Conservation (phyloP, 2,888 invertebrate species). For the Agrochola litura region DNA sequence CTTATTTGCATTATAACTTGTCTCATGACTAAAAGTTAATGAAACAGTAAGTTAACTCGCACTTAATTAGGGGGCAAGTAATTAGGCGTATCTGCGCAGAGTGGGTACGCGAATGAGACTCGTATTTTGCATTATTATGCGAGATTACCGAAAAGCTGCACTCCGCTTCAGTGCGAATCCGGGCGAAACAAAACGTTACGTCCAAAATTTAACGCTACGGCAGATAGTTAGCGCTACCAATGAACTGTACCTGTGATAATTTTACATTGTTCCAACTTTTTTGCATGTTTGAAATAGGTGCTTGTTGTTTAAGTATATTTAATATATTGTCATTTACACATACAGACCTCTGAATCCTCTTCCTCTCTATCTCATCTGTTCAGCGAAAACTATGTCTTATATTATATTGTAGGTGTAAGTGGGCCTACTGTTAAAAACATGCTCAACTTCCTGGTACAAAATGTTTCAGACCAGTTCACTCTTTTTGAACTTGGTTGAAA, state of each 20-base stretch:
- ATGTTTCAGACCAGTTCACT: background rate
- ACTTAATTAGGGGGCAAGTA: slow-evolving; percentile 59
- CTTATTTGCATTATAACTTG: slow-evolving; percentile 42
- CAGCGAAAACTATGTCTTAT: no score
- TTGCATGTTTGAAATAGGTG: background rate
- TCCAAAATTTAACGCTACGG: slow-evolving; percentile 25
- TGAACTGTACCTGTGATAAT: slow-evolving; percentile 9
- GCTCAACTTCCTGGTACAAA: background rate
- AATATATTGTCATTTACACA: background rate
- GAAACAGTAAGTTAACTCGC: slow-evolving; percentile 51
- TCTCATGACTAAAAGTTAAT: slow-evolving; percentile 42
- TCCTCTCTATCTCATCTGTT: background rate
- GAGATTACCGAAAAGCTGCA: slow-evolving; percentile 63
- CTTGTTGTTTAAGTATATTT: background rate
- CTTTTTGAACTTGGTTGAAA: slow-evolving; percentile 3
- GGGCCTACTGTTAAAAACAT: background rate
- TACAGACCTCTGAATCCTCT: background rate
- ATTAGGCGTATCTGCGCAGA: slow-evolving; percentile 56
- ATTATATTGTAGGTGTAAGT: background rate
- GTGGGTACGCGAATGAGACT: slow-evolving; percentile 47
- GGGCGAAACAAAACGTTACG: slow-evolving; percentile 25
- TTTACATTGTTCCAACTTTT: background rate
- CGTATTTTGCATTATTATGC: slow-evolving; percentile 59
- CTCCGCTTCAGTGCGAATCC: slow-evolving; percentile 12
- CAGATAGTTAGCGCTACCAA: slow-evolving; percentile 11